Conservation (phyloP, 2,888 invertebrate species). For the Eilema caniola region DNA sequence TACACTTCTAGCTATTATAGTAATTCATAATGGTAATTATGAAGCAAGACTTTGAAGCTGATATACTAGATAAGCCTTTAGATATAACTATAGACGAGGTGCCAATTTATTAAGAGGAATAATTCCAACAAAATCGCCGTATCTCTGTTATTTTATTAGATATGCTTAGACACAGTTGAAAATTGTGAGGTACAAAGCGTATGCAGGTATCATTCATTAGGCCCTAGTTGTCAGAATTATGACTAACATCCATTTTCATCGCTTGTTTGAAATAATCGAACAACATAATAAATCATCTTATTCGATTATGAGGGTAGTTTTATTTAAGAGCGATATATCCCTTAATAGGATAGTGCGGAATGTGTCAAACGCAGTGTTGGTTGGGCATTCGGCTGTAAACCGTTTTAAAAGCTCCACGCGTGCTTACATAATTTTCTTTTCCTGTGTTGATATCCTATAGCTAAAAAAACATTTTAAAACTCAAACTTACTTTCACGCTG, state of each 20-base stretch:
- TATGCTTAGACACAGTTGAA: conserved; percentile 11
- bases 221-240: background rate
- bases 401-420: background rate
- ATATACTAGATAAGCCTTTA: no score
- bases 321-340: background rate
- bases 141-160: conserved; percentile 19
- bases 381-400: background rate
- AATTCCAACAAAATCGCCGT: conserved; percentile 15
- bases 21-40: no score
- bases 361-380: background rate
- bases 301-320: background rate
- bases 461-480: background rate
- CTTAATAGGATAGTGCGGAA: background rate
- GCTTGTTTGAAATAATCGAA: no score
- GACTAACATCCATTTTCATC: background rate
- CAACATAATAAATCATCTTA: background rate
- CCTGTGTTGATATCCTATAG: background rate
- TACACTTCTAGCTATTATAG: no score
- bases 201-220: background rate
- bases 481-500: conserved; percentile 77
- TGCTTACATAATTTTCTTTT: background rate
- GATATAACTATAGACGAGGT: no score
- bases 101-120: background rate
- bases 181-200: conserved; percentile 16
- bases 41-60: no score